Conservation (phyloP, 30 jellyfish, hydroid and myxozoan species). For the Hydractinia echinata region DNA sequence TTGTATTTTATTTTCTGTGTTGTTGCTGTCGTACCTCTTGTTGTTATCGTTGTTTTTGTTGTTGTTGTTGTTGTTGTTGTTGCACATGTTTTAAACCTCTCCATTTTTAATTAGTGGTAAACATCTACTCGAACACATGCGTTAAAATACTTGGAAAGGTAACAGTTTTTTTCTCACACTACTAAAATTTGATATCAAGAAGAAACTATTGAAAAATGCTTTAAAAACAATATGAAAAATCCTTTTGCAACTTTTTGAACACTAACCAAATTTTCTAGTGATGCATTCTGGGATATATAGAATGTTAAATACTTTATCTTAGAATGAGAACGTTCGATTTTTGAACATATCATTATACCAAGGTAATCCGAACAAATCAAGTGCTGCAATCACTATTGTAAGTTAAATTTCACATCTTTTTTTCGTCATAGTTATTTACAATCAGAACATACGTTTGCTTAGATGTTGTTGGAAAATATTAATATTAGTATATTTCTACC, state of each 20-base stretch:
- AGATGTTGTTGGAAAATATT: too few relatives aligned
- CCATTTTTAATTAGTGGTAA: conserved; percentile 56
- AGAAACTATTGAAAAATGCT: too few relatives aligned
- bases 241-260: too few relatives aligned
- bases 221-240: too few relatives aligned
- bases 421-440: too few relatives aligned
- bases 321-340: conserved; percentile 96
- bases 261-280: too few relatives aligned
- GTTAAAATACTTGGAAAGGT: conserved; percentile 90
- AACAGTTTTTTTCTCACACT: conserved; percentile 5
- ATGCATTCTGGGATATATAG: background rate
- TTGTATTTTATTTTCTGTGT: background rate
- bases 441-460: too few relatives aligned
- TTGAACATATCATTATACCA: conserved; percentile 66
- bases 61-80: background rate
- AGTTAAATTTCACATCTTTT: too few relatives aligned
- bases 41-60: background rate
- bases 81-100: background rate
- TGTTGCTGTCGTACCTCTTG: background rate
- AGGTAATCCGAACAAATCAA: conserved; percentile 70
- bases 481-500: too few relatives aligned
- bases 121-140: conserved; percentile 76
- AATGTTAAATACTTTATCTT: background rate
- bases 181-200: too few relatives aligned
- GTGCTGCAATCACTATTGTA: conserved; percentile 86